phyloP scores from a whole-genome alignment of 2,113 vertebrate species.

The Bubalus kerabau region DNA sequence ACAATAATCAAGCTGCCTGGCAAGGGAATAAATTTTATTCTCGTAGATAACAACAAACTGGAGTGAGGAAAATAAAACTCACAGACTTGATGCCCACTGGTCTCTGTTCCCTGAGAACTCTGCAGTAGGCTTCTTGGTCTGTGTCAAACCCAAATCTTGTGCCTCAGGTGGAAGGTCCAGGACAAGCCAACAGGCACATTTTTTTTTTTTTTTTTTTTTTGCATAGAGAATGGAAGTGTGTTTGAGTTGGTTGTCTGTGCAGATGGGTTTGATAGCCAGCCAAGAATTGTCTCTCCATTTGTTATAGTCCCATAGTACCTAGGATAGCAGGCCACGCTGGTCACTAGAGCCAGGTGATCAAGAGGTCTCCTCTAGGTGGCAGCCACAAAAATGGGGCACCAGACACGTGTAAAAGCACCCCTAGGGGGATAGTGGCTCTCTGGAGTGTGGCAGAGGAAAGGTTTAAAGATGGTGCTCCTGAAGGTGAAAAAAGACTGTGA shows the following conservation, averaged over 20 bases:
- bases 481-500: background rate
- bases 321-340: background rate
- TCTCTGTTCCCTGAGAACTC: background rate
- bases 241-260: background rate
- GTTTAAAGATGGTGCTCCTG: background rate
- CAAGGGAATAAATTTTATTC: background rate
- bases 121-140: background rate
- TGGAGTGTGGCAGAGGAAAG: background rate
- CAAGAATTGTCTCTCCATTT: background rate
- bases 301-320: background rate
- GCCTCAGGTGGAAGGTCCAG: fast-evolving
- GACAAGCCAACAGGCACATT: background rate
- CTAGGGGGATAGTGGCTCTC: background rate
- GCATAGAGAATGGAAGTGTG: background rate
- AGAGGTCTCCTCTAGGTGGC: background rate
- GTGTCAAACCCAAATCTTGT: background rate
- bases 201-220: background rate
- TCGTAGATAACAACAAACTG: background rate
- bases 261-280: background rate
- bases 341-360: background rate
- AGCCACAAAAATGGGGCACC: background rate
- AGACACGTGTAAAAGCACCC: background rate
- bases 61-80: background rate
- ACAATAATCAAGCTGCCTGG: background rate
- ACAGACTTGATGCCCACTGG: background rate